Conservation (phyloP, 2,113 vertebrate species). For the Pyrgilauda ruficollis region DNA sequence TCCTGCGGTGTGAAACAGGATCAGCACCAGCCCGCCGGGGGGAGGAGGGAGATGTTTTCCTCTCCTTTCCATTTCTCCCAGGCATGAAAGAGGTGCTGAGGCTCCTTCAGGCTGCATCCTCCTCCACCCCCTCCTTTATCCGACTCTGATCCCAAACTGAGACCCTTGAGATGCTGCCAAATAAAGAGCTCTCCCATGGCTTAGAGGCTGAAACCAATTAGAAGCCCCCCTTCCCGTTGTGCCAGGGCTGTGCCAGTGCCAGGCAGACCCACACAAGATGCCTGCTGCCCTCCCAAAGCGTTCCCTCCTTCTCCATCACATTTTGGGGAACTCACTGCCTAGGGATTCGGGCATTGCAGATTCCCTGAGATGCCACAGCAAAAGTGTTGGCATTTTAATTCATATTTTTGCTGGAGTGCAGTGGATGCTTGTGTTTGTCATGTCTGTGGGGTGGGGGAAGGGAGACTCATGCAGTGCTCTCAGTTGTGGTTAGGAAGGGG, state of each 20-base stretch:
- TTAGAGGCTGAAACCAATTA: neutral
- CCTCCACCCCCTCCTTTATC: neutral
- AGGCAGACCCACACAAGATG: neutral
- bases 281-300: neutral
- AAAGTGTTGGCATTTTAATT: neutral
- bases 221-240: neutral
- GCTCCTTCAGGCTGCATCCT: slow-evolving; percentile 14
- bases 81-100: neutral
- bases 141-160: neutral
- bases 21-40: neutral
- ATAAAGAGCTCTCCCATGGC: slow-evolving; percentile 2
- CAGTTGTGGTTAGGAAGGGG: neutral
- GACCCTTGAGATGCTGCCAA: slow-evolving; percentile 9
- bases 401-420: rapidly evolving
- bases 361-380: neutral
- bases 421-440: neutral
- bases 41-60: neutral
- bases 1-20: slow-evolving; percentile 4
- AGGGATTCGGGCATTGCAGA: rapidly evolving
- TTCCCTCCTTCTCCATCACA: neutral
- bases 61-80: neutral
- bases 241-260: neutral
- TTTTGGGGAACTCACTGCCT: rapidly evolving
- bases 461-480: neutral
- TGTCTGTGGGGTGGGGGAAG: neutral